Base-by-base conservation (phyloP, 2,888 invertebrate genomes). In the Acanthococcus lagerstroemiae region DNA sequence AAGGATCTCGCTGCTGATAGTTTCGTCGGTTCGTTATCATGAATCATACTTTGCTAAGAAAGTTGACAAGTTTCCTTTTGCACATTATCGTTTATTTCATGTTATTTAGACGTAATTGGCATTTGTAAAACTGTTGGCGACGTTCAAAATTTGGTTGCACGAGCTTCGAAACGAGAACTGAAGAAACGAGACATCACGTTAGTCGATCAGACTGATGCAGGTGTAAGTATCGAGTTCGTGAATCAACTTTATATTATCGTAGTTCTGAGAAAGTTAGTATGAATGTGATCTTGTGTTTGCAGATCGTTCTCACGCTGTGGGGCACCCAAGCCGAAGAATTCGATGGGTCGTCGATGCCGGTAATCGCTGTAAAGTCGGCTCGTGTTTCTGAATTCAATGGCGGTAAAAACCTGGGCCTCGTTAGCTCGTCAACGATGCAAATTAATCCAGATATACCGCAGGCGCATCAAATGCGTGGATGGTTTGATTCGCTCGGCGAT, bases 361-460 rank as follows among this genome's bases (percentile, higher is more conserved):
- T 97, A 0, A 74, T 99, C 30, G 87, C 90, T 19, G 81, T 90
- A 1, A 96, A 95, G 80, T 87, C 88, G 3, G 91, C 84, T 0
- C 83, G 84, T 24, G 78, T 99, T 3, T 82, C 86, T 0, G 97
- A 97, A 78, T 99, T 90, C 77, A 87, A 86, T 69, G 90, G 93
- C 52, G 86, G 86, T 67, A 90, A 88, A 75, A 84, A 80, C 24
- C 72, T 90, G 26, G 83, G 84, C 1, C 77, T 82, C 67, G 71
- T 83, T n/a, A 57, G 45, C 21, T 67, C 69, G 3, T 66, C 69
- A 26, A 22, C 58, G 45, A 54, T 71, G 60, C 68, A 68, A 54
- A 58, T 89, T 5, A 92, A 96, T 79, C 96, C 97, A 0, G 95
- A 96, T 74, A 80, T 94, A 26, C 82, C 85, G 0, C 93, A 93